Evolutionary conservation across 2,113 vertebrate genomes (phyloP).

Genomic region (Lutjanus erythropterus): DNA sequence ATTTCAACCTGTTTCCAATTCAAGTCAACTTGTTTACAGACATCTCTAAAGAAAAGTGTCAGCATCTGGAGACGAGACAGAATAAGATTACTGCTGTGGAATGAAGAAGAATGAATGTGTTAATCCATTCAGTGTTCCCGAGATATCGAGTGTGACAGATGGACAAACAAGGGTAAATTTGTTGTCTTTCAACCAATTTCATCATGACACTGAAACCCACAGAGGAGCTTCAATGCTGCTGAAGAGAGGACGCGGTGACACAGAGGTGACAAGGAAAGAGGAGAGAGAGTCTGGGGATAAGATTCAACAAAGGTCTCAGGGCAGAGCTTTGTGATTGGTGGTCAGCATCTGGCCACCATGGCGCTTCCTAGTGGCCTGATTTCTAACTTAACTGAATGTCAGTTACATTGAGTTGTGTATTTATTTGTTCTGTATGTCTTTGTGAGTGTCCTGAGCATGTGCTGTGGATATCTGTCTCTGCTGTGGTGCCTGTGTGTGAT

Average conservation of each 20-base stretch:
- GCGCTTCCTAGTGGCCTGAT: background rate
- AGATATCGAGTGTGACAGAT: constrained; percentile 62
- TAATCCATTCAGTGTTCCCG: constrained; percentile 54
- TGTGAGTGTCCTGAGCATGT: too few species aligned
- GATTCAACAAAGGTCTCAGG: too few species aligned
- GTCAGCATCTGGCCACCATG: background rate
- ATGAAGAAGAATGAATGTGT: constrained; percentile 43
- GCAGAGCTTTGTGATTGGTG: background rate
- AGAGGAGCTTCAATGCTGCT: constrained; percentile 8
- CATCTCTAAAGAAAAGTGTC: constrained; percentile 26
- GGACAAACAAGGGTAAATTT: constrained; percentile 62
- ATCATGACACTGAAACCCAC: constrained; percentile 57
- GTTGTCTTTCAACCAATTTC: constrained; percentile 74
- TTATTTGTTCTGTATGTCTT: too few species aligned
- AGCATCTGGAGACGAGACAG: constrained; percentile 10
- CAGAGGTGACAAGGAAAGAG: background rate
- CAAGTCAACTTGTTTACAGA: constrained; percentile 8
- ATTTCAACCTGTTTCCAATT: constrained; percentile 52
- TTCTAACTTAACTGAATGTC: background rate
- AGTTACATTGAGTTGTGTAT: too few species aligned
- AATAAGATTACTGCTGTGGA: background rate
- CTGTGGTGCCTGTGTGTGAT: too few species aligned
- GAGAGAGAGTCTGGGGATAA: background rate
- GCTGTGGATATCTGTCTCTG: too few species aligned
- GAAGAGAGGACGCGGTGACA: constrained; percentile 6